Percentiles rank a stretch among this genome's conserved stretches.
These are phyloP conservation scores for Caenorhabditis inopinata DNA, from an alignment of 1,140 invertebrate species.

Conservation along the genomic window DNA sequence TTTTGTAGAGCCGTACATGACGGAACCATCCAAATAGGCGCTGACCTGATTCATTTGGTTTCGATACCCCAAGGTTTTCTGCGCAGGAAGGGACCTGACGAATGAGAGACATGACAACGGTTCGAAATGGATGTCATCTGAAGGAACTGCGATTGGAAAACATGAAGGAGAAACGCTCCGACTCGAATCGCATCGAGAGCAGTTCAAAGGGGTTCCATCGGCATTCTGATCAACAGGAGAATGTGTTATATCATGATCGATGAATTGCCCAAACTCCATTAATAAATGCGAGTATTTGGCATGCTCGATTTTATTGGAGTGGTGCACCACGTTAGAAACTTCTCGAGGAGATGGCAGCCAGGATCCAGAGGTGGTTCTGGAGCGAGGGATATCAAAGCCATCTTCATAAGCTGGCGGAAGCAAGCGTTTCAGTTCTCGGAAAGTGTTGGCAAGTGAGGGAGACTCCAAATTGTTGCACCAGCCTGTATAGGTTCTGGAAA, in stretches of 20 bases:
- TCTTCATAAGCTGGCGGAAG: conserved; percentile 90
- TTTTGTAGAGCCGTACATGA: conserved; percentile 78
- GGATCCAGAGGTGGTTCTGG: conserved; percentile 77
- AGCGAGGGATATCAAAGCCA: conserved; percentile 69
- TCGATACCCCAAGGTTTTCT: conserved; percentile 72
- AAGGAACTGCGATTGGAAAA: conserved; percentile 71
- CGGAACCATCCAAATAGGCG: conserved; percentile 79
- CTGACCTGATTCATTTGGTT: conserved; percentile 73
- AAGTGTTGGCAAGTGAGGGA: conserved; percentile 85
- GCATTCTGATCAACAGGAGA: conserved; percentile 65
- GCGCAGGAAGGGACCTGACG: conserved; percentile 85
- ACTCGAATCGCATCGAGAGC: conserved; percentile 66
- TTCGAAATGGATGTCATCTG: conserved; percentile 70
- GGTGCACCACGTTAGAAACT: conserved; percentile 82
- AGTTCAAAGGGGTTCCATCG: conserved; percentile 13
- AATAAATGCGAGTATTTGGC: conserved; percentile 62
- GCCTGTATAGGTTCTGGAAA: conserved; percentile 80
- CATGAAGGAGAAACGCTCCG: conserved; percentile 67
- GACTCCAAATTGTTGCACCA: conserved; percentile 90
- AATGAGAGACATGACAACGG: conserved; percentile 84
- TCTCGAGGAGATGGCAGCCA: conserved; percentile 74
- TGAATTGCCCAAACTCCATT: conserved; percentile 64
- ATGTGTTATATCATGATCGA: conserved; percentile 60
- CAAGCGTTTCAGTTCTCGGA: conserved; percentile 81
- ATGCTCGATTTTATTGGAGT: conserved; percentile 75